Base-by-base conservation (phyloP, 2,888 invertebrate genomes). In the Spodoptera littoralis region DNA sequence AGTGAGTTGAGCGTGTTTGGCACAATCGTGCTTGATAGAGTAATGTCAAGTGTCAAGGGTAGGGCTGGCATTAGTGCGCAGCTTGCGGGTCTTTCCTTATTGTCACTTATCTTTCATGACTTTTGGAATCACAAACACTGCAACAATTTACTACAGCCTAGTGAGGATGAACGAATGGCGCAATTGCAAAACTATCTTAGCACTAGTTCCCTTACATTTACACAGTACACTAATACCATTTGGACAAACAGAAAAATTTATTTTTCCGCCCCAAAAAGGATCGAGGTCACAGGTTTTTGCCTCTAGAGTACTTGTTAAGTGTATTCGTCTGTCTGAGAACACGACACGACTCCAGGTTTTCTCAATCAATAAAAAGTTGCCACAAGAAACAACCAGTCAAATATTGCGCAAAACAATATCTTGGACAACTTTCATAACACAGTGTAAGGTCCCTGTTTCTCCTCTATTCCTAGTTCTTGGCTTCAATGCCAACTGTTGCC, bases 21-120 rank as follows among this genome's bases (percentile, higher is more conserved):
- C 65, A 64, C 64, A 77, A 75, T 79, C 81, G 73, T 73, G 77
- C 73, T 60, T 80, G 82, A 82, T 80, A 80, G 79, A 80, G 73
- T 82, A 84, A 85, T 86, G 87, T 86, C 87, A 86, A 80, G 75
- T 82, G 87, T 86, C 86, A 87, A 86, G 86, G 86, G 68, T 83
- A 84, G 80, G 83, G 81, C 71, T 78, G 82, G 60, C 81, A 67
- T 65, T 66, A 69, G 76, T 61, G 70, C 67, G 76, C 48, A 51
- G 60, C 44, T 9, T 55, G 44, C 46, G 57, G 41, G 46, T 74
- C 53, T 65, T 71, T 69, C 68, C 74, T 71, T 48, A 64, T 65
- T 56, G 68, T 46, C 57, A 9, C 8, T 36, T 36, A 36, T 36
- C 36, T 36, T 36, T 8, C 36, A 36, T 36, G 36, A 36, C 8